Conservation (phyloP, 2,888 invertebrate genomes). For the Nomada lathburiana region DNA sequence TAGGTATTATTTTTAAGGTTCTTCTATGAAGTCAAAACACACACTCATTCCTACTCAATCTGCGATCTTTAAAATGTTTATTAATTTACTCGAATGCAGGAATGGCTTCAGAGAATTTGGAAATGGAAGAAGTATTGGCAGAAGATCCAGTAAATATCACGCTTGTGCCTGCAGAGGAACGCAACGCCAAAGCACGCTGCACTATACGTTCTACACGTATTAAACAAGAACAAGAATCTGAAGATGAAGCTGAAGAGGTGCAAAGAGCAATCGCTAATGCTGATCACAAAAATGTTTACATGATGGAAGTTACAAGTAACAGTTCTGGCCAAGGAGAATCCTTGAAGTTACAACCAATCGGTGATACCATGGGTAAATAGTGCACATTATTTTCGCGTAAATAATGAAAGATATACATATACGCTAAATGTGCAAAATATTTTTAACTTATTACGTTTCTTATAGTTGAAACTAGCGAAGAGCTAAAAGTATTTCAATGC, state of each 20-base stretch:
- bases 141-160: conserved; percentile 85
- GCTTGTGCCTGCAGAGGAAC: conserved; percentile 82
- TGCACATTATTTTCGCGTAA: background rate
- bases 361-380: conserved; percentile 72
- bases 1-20: conserved; percentile 69
- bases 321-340: conserved; percentile 73
- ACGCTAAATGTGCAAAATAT: background rate
- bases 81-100: conserved; percentile 67
- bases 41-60: background rate
- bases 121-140: conserved; percentile 80
- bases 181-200: conserved; percentile 82
- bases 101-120: conserved; percentile 81
- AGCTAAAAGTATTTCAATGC: conserved; percentile 87
- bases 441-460: conserved; percentile 18
- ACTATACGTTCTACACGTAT: conserved; percentile 82
- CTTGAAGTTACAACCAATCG: conserved; percentile 76
- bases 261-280: conserved; percentile 78
- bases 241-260: conserved; percentile 81
- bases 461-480: conserved; percentile 79
- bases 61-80: background rate
- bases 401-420: background rate
- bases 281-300: conserved; percentile 81
- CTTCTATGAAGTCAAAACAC: background rate
- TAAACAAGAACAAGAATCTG: conserved; percentile 83
- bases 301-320: conserved; percentile 81